Evolutionary conservation across 2,888 invertebrate genomes (phyloP).

Genomic region (Aporophyla lueneburgensis): DNA sequence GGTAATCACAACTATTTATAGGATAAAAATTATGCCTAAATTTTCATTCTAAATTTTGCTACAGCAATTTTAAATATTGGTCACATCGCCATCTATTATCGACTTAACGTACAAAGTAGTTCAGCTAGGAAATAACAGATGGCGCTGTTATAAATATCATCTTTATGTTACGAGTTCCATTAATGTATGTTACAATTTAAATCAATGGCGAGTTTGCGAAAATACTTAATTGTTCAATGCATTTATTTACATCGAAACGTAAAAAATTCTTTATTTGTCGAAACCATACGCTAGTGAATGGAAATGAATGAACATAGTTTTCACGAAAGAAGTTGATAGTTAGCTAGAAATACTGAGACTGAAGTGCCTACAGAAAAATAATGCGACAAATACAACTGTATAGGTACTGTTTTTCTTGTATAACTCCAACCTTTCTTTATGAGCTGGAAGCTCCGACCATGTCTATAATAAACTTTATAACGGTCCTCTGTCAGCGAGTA

Average conservation of each 20-base stretch:
- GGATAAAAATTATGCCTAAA: neutral
- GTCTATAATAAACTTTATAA: constrained; percentile 46
- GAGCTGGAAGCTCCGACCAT: neutral
- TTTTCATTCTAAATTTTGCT: neutral
- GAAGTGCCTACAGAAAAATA: neutral
- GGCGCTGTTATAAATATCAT: constrained; percentile 20
- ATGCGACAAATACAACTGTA: neutral
- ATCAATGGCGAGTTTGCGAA: neutral
- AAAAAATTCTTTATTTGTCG: neutral
- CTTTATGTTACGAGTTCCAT: too few species aligned
- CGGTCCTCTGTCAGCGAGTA: constrained; percentile 26
- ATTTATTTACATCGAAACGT: too few species aligned
- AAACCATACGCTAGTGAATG: neutral
- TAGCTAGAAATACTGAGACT: neutral
- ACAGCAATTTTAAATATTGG: accelerated
- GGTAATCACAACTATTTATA: neutral
- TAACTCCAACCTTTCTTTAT: constrained; percentile 7
- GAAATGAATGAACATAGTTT: neutral
- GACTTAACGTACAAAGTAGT: neutral
- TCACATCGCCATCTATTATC: constrained; percentile 33
- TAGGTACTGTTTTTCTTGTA: neutral
- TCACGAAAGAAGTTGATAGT: neutral
- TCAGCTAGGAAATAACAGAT: neutral
- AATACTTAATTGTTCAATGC: neutral
- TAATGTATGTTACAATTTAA: too few species aligned